Evolutionary conservation across 2,888 invertebrate genomes (phyloP).

Genomic region (Chloroclystis v-ata): DNA sequence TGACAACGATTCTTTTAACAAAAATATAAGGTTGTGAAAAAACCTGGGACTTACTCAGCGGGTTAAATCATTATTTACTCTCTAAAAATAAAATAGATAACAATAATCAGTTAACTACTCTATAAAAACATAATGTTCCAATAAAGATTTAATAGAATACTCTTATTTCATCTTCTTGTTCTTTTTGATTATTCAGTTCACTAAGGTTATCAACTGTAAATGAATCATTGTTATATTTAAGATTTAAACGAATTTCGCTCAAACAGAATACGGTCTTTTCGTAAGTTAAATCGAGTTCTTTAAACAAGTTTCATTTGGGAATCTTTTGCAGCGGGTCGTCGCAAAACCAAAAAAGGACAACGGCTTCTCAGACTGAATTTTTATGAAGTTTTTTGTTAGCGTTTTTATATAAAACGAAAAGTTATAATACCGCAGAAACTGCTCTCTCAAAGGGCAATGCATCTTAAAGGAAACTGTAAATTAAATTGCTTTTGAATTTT

Average conservation of each 20-base stretch:
- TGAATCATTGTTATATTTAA: neutral
- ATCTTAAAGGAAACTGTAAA: conserved; percentile 49
- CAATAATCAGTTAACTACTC: too few species aligned
- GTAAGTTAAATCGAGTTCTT: conserved; percentile 72
- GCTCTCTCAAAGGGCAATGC: conserved; percentile 47
- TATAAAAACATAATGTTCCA: too few species aligned
- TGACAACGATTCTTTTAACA: neutral
- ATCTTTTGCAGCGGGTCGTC: conserved; percentile 50
- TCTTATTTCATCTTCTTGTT: too few species aligned
- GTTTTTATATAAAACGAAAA: conserved; percentile 55
- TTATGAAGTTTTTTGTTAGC: conserved; percentile 66
- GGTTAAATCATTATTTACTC: too few species aligned
- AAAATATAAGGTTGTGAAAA: neutral
- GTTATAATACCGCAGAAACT: conserved; percentile 46
- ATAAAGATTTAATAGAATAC: too few species aligned
- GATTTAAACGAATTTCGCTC: conserved; percentile 9
- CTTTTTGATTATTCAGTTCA: too few species aligned
- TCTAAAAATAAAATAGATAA: too few species aligned
- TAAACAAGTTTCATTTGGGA: conserved; percentile 58
- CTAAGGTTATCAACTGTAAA: neutral
- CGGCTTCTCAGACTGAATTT: conserved; percentile 56
- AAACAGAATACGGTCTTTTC: conserved; percentile 43
- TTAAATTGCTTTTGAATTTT: conserved; percentile 42
- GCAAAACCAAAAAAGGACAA: conserved; percentile 62
- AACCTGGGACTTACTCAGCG: neutral